Evolutionary conservation across 2,888 invertebrate genomes (phyloP), one percentile per base, ranked within the genome.

Genomic region (Stenotaenia linearis): DNA sequence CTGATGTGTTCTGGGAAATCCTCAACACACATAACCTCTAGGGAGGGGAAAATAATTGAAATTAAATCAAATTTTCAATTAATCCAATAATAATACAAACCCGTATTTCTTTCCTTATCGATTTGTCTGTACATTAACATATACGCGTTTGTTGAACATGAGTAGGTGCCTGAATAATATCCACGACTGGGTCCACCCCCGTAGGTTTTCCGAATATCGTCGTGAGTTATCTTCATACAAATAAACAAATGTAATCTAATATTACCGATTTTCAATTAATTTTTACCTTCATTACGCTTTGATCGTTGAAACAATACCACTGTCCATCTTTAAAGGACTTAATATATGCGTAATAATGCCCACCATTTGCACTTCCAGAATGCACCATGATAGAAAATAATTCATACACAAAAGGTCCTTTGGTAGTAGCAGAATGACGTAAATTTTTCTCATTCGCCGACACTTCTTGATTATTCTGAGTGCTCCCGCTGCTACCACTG

Each of bases 301-400:
- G 93, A 87, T 96, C 96, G 86, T 96, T 95, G 85, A 95, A 96
- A 84, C 94, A 93, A 85, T 91, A 92, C 95, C 95, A 96, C 83
- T 91, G 90, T 80, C 91, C 90, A 83, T 88, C 87, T 80, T 86
- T 87, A 83, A 89, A 84, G 80, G 87, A 88, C 89, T 94, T 94
- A 81, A 96, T 94, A 84, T 95, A 95, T 0, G 94, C 95, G 86
- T 93, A 96, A 86, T 96, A 96, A 87, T 96, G 96, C 0, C 96
- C 96, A 28, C 95, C 95, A 21, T 92, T 92, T 0, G 95, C 95
- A 86, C 93, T 94, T 12, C 96, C 96, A 28, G 94, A 93, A 87
- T 96, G 96, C 80, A 96, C 93, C 94, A 96, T 94, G 82, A 96
- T 94, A 21, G 94, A 93, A 86, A 94, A 96, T 40, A 96, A 87